Evolutionary conservation across 2,888 invertebrate genomes (phyloP), one percentile per base, ranked within the genome.

Genomic region (Polydrusus pterygomalis): DNA sequence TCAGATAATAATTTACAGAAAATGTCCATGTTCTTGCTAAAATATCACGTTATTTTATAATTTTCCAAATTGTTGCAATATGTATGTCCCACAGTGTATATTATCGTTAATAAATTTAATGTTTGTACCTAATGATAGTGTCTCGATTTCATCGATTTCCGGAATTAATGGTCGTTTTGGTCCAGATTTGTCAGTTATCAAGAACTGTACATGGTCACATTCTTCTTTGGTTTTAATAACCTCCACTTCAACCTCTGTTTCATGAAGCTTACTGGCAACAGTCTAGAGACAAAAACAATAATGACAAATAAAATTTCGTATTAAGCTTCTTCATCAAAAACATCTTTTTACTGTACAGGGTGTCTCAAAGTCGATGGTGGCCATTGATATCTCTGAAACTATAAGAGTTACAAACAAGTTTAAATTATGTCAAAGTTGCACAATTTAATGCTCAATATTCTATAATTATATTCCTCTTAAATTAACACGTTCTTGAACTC

Each of bases 201-300:
- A 90, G 87, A 97, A 98, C 88, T 96, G 96, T 0, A 96, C 95
- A 86, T 98, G 97, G 87, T 97, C 97, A 78, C 94, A 94, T 84
- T 95, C 95, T 78, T 94, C 94, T 86, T 96, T 96, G 0, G 95
- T 93, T 88, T 96, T 95, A 80, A 96, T 88, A 77, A 98, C 94
- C 84, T 96, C 93, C 82, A 98, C 96, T 84, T 96, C 95, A 18
- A 98, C 96, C 85, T 98, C 97, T 0, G 96, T 96, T 80, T 94
- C 93, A 86, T 98, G 98, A 34, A 98, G 91, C 85, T 96, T 95
- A 83, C 95, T 95, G 49, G 98, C 97, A 38, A 98, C 97, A 7
- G 97, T 97, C 94, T 97, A 87, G 54, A 88, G 84, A 70, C 72
- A 40, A 20, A 13, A 47, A 30, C 51, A 74, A 69, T n/a, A n/a